Base-by-base conservation (phyloP, 2,888 invertebrate species). In the Andrena camellia region DNA sequence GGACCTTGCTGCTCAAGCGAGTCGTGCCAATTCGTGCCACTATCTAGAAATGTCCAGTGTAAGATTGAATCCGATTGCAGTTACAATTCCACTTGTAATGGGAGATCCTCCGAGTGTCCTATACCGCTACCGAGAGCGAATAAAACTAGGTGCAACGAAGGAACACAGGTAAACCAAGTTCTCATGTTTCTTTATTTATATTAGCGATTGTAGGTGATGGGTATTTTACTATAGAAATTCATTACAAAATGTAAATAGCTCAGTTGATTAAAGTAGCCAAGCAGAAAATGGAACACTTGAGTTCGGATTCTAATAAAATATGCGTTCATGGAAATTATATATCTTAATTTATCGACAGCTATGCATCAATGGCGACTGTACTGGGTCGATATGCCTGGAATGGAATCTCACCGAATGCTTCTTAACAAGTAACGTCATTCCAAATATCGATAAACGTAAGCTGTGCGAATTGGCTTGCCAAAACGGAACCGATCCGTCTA, bases 401-500 rank as follows among this genome's bases (percentile, higher is more conserved):
- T 99, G 99, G 97, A 97, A 97, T 93, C 96, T 99, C 95, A 96
- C 97, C 71, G 99, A 99, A 93, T 99, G 99, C 93, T 99, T 99
- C 95, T 95, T 99, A 70, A 98, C 98, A 7, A 97, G 97, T 42
- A 96, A 96, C 87, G 96, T 97, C 68, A 96, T 96, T 88, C 96
- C 96, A 77, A 97, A 97, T 83, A 97, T 97, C 76, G 96, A 98
- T 94, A 97, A 98, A 90, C 95, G 98, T 84, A 96, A 97, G 92
- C 95, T 99, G 76, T 99, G 99, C 95, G 99, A 99, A 94, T 96
- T 99, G 86, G 99, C 99, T n/a, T 99, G 99, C 94, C 98, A 98
- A 94, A 97, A 97, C 91, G 97, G 97, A 33, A 96, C 97, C 20
- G 96, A 96, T 88, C 94, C 95, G 1, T 95, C 95, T 89, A 96